Conservation (phyloP, 2,113 vertebrate species). For the Apteryx mantelli region DNA sequence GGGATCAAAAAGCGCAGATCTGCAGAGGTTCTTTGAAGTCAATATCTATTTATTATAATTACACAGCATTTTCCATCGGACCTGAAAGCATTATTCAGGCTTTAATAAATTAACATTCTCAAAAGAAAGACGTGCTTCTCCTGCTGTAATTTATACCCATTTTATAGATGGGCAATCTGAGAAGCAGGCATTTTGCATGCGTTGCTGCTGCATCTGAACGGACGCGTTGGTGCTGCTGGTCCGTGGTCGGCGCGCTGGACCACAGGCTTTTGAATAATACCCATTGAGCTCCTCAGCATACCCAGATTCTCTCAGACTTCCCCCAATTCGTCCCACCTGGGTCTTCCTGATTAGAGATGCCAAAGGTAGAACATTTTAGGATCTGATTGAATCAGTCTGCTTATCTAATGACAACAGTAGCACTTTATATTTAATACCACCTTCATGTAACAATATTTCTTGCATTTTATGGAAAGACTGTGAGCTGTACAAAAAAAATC, state of each 20-base stretch:
- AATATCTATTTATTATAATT: constrained; percentile 69
- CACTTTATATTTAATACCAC: not conserved
- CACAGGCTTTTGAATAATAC: not conserved
- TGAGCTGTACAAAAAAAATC: not conserved
- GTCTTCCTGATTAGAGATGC: not conserved
- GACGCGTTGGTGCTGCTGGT: not conserved
- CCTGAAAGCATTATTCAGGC: constrained; percentile 53
- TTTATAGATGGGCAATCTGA: not conserved
- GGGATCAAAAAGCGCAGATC: constrained; percentile 67
- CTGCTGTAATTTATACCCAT: not conserved
- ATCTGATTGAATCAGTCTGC: not conserved
- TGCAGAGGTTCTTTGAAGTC: constrained; percentile 65
- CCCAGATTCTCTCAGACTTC: not conserved
- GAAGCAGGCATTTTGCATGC: not conserved
- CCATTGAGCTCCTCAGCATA: not conserved
- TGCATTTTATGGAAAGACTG: not conserved
- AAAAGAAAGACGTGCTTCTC: not conserved
- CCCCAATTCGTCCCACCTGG: not conserved
- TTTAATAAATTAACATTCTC: constrained; percentile 43
- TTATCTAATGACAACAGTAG: not conserved
- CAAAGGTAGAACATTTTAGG: not conserved
- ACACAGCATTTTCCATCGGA: constrained; percentile 46
- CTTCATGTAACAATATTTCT: not conserved
- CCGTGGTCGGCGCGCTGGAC: not conserved
- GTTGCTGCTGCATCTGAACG: not conserved